Evolutionary conservation across 2,797 vertebrate genomes (phyloP), one percentile per base, ranked within the genome.

Genomic region (Sylvia borin): DNA sequence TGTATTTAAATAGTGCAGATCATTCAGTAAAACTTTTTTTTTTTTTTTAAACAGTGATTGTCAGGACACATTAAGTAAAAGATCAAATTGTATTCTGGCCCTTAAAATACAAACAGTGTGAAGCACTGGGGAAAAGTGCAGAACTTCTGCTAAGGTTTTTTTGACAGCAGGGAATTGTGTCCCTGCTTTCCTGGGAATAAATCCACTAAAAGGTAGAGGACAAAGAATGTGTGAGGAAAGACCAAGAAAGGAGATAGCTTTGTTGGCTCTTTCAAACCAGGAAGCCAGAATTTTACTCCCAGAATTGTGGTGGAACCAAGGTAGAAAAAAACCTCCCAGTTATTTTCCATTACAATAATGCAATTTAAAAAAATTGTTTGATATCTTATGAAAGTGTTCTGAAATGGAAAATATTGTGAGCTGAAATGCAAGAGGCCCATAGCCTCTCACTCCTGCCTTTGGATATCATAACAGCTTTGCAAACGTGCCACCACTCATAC

Each of bases 271-370:
- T 94, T 75, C 50, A 67, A 84, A 75, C 31, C 43, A 73, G 6
- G 8, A 45, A 47, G 18, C 25, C 34, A 84, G 15, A 25, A 58
- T 13, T 88, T 74, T 84, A 13, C 17, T 81, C 18, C 74, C 70
- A 79, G 50, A 78, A 65, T 25, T 54, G 18, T 85, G 31, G 9
- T 79, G 50, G 17, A 36, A 68, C 7, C 1, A 15, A 88, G 17
- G 74, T 32, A 20, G 21, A 48, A 67, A 32, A 92, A 57, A 7
- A 5, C 13, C 9, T 78, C 47, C 38, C 18, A 48, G 53, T 68
- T 90, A 83, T 75, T 92, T 96, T 91, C 60, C 43, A 64, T 90
- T 92, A 51, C 22, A 85, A 15, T 27, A 86, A 24, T 77, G 47
- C 32, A 77, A 22, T 64, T 91, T 79, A 88, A 82, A 88, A 90